Evolutionary conservation across 2,888 invertebrate genomes (phyloP).

Genomic region (Selenia dentaria): DNA sequence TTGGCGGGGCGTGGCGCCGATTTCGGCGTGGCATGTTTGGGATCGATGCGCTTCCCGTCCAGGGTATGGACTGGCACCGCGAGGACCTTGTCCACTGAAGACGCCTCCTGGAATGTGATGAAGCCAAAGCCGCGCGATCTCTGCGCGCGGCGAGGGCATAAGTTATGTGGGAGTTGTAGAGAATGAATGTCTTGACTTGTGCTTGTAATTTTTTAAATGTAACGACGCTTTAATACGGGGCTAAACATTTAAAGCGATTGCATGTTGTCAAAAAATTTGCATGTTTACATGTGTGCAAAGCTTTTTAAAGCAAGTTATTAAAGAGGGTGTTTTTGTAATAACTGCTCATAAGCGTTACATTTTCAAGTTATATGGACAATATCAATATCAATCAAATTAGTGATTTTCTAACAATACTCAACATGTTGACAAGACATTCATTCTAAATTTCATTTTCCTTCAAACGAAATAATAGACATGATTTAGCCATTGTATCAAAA

Average conservation of each 20-base stretch:
- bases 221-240: no score
- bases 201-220: no score
- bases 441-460: neutral
- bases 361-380: no score
- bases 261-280: no score
- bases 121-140: conserved; percentile 97
- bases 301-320: no score
- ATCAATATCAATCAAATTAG: no score
- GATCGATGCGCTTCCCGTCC: conserved; percentile 97
- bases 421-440: conserved; percentile 1
- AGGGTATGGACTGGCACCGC: conserved; percentile 95
- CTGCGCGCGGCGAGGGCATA: conserved; percentile 84
- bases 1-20: conserved; percentile 94
- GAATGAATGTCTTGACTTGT: neutral
- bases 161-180: neutral
- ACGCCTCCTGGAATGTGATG: conserved; percentile 96
- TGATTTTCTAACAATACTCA: no score
- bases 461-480: neutral
- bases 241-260: no score
- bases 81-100: conserved; percentile 95
- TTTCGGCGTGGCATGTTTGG: conserved; percentile 96
- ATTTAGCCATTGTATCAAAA: neutral
- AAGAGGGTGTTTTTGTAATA: no score
- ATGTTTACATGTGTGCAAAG: no score
- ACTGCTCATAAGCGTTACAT: no score